A percentile compares a stretch with the other conserved stretches of the same genome.
Evolutionary conservation across 2,797 vertebrate genomes (phyloP).

Genomic region (Dermochelys coriacea): DNA sequence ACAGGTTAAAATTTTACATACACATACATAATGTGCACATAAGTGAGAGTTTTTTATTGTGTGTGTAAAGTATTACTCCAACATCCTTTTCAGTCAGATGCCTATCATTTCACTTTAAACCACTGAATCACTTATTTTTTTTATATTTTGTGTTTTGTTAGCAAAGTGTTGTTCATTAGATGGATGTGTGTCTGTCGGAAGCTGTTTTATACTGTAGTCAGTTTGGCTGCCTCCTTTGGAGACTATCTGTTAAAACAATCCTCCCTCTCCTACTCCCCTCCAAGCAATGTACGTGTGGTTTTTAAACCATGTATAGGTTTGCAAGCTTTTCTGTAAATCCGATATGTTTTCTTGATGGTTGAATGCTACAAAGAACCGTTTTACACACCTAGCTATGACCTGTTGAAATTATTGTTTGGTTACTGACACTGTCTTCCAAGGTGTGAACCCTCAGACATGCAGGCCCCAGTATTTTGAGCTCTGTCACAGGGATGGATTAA

Average conservation of each 20-base stretch:
- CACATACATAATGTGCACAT: not conserved
- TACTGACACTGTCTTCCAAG: not conserved
- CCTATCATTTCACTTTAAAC: not conserved
- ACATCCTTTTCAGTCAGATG: not conserved
- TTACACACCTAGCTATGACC: not conserved
- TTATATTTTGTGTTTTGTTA: not conserved
- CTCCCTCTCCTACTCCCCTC: not conserved
- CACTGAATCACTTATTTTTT: not conserved
- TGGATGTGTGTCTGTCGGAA: not conserved
- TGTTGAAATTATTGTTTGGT: not conserved
- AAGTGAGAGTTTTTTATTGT: not conserved
- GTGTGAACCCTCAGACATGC: not conserved
- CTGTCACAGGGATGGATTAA: not conserved
- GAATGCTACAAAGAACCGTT: not conserved
- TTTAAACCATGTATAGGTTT: not conserved
- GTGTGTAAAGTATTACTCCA: not conserved
- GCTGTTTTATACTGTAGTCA: not conserved
- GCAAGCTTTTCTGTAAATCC: not conserved
- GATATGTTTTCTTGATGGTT: not conserved
- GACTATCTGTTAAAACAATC: not conserved
- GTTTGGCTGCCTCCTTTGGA: not conserved
- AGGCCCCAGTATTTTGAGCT: not conserved
- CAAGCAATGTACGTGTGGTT: not conserved
- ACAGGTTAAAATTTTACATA: not conserved
- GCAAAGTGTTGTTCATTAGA: not conserved